Conservation (phyloP, 2,888 invertebrate genomes). For the Marronus borbonicus region DNA sequence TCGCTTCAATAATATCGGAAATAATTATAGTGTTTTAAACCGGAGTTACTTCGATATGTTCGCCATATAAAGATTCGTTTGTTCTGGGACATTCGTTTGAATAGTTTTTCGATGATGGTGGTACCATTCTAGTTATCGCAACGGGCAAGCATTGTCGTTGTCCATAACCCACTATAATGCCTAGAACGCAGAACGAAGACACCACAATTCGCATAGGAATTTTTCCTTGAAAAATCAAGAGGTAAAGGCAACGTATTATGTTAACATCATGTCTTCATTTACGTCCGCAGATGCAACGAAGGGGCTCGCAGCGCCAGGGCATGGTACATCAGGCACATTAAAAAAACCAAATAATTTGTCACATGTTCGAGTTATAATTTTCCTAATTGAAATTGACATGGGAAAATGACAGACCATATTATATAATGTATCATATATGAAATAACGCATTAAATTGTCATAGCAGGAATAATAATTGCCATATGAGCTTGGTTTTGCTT, state of each 20-base stretch:
- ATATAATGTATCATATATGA: too few species aligned
- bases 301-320: neutral
- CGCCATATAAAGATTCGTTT: constrained; percentile 8
- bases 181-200: constrained; percentile 6
- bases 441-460: too few species aligned
- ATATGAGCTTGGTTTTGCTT: too few species aligned
- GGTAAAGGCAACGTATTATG: neutral
- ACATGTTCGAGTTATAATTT: too few species aligned
- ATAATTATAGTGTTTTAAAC: neutral
- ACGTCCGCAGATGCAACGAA: constrained; percentile 19
- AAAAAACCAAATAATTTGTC: too few species aligned
- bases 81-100: constrained; percentile 7
- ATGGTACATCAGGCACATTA: neutral
- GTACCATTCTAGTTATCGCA: constrained; percentile 19
- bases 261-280: neutral
- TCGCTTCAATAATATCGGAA: too few species aligned
- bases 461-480: too few species aligned
- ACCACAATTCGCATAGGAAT: constrained; percentile 24
- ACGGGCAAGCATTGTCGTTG: neutral
- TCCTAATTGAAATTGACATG: too few species aligned
- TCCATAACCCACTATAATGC: constrained; percentile 27
- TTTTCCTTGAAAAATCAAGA: constrained; percentile 4
- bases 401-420: too few species aligned
- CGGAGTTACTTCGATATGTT: constrained; percentile 1
- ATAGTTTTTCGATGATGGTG: neutral